Evolutionary conservation across 2,113 vertebrate genomes (phyloP), one percentile per base, ranked within the genome.

Genomic region (Eurystomus gularis): DNA sequence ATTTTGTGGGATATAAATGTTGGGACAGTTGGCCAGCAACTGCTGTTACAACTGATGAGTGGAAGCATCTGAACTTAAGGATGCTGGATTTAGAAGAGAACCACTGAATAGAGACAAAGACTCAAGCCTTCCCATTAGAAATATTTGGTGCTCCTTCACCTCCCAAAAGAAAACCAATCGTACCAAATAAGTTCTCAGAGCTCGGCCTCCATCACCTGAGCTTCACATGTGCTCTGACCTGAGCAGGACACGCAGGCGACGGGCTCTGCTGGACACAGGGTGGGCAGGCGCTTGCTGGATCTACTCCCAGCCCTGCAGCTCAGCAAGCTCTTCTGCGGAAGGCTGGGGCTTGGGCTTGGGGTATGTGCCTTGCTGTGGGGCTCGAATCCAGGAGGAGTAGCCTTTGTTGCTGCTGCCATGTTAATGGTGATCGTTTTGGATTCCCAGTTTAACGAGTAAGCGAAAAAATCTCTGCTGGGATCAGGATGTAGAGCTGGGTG

Each of bases 281-380:
- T 15, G 15, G 66, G 40, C 2, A 4, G 7, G 0, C 1, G 4
- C 48, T 44, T 0, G 0, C 55, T 26, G 17, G 6, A 3, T 3
- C 0, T 25, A 2, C 39, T 37, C 24, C 68, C n/a, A 19, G 33
- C 70, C 46, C 1, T 1, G 23, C 31, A 1, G 31, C 17, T 49
- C 70, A 5, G 26, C n/a, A 4, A 13, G 31, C 35, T 37, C 35
- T 10, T 51, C 23, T 5, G 23, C 1, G 2, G 3, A 31, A 58
- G 35, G 21, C 42, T 33, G 10, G 9, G 42, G 17, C 58, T 31
- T 12, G 16, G 9, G 20, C 14, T 61, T 28, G 9, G 65, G 46
- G 60, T n/a, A 2, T 2, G 2, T 13, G 66, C 48, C 24, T 62
- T 18, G 44, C 62, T 51, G 57, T 40, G 39, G 91, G 60, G 66